A percentile compares a stretch with the other conserved stretches of the same genome.
Evolutionary conservation across 2,797 vertebrate species (phyloP).

Genomic region (Pseudomugil gertrudae): DNA sequence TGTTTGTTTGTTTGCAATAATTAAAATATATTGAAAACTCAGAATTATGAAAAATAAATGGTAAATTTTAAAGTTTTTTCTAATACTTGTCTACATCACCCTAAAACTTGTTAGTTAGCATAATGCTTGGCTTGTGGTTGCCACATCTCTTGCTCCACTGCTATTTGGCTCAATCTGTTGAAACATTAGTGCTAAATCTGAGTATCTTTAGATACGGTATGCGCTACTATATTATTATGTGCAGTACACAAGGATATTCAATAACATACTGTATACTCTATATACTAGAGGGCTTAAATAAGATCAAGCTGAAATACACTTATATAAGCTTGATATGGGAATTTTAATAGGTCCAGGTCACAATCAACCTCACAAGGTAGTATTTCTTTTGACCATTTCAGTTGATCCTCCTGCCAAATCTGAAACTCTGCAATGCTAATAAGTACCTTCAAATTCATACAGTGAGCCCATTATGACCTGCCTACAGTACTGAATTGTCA

Average conservation of each 20-base stretch:
- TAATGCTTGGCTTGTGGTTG: not conserved
- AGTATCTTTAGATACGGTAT: not conserved
- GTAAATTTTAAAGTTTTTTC: no score
- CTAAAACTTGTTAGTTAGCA: not conserved
- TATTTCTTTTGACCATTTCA: not conserved
- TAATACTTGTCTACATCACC: not conserved
- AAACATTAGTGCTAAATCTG: not conserved
- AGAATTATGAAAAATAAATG: no score
- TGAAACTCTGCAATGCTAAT: not conserved
- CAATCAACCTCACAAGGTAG: not conserved
- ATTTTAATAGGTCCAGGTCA: not conserved
- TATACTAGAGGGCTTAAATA: no score
- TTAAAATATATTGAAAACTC: no score
- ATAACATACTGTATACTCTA: no score
- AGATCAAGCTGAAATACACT: not conserved
- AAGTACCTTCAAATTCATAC: slow-evolving; percentile 4
- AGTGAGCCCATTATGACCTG: slow-evolving; percentile 2
- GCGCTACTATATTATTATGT: not conserved
- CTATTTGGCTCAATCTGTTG: not conserved
- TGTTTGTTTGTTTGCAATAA: no score
- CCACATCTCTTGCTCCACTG: not conserved
- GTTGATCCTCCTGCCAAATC: not conserved
- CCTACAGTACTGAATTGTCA: slow-evolving; percentile 1
- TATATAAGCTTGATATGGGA: not conserved
- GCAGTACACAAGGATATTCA: no score